Conservation (phyloP, 2,113 vertebrate species). For the Delphinapterus leucas region DNA sequence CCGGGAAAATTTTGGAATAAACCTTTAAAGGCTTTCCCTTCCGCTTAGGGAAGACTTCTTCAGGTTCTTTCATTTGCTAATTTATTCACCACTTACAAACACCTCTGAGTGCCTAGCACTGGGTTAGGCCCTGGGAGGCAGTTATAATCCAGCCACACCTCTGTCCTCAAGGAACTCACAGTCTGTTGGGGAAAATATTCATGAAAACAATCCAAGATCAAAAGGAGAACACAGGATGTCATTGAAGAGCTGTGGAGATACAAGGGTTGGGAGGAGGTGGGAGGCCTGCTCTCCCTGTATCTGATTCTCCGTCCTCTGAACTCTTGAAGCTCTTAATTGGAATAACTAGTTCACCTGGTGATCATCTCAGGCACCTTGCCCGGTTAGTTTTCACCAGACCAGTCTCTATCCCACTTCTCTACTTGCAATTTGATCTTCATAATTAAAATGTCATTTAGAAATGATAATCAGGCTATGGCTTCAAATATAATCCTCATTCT, state of each 20-base stretch:
- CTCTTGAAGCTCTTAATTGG: not conserved
- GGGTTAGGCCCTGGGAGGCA: not conserved
- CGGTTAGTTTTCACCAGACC: not conserved
- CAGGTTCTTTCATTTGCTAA: not conserved
- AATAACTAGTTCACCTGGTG: not conserved
- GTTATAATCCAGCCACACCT: not conserved
- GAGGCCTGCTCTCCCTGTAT: not conserved
- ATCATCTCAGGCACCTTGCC: not conserved
- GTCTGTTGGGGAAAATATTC: not conserved
- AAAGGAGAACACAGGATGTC: not conserved
- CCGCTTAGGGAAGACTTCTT: not conserved
- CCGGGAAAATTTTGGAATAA: not conserved
- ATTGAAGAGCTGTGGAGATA: not conserved
- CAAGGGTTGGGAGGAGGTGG: not conserved
- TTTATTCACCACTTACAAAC: not conserved
- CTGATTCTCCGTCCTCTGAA: not conserved
- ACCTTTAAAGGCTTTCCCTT: not conserved
- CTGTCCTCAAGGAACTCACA: not conserved
- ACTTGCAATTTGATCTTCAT: not conserved
- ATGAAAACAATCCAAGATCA: not conserved
- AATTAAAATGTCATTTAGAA: conserved; percentile 6
- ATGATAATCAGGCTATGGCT: not conserved
- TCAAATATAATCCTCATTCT: not conserved
- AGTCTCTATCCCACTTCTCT: not conserved
- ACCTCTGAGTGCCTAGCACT: not conserved